Evolutionary conservation across 2,113 vertebrate genomes (phyloP).

Genomic region (Litocranius walleri): DNA sequence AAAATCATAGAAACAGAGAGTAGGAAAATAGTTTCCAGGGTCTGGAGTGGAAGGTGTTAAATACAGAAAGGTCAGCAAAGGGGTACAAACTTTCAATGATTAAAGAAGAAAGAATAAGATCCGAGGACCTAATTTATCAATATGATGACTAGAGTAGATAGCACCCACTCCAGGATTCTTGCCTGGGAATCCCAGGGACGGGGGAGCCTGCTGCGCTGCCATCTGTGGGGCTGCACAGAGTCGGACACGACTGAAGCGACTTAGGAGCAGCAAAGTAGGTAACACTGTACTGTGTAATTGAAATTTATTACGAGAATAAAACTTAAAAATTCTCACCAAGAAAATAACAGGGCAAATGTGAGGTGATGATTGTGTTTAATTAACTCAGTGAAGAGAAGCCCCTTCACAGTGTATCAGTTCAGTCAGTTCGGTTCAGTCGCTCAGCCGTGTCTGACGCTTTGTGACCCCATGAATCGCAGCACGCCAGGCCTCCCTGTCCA

Average conservation of each 20-base stretch:
- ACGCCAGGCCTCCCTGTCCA: background rate
- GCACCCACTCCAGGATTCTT: no score
- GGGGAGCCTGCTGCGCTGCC: no score
- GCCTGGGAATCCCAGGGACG: no score
- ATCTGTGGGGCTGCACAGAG: accelerated
- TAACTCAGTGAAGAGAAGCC: background rate
- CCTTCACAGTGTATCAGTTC: background rate
- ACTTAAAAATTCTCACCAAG: background rate
- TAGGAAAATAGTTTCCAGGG: background rate
- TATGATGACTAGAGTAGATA: background rate
- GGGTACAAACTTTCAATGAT: background rate
- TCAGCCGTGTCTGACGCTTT: accelerated
- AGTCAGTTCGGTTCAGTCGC: background rate
- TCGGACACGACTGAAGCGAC: no score
- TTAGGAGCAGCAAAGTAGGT: background rate
- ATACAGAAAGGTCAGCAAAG: background rate
- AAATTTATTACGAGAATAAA: background rate
- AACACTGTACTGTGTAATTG: background rate
- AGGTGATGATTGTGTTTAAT: background rate
- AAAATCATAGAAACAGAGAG: background rate
- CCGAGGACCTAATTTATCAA: background rate
- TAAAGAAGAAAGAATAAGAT: background rate
- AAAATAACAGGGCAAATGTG: background rate
- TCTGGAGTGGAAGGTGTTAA: background rate
- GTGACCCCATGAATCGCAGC: accelerated